Conservation (phyloP, 2,113 vertebrate species). For the Gavialis gangeticus region DNA sequence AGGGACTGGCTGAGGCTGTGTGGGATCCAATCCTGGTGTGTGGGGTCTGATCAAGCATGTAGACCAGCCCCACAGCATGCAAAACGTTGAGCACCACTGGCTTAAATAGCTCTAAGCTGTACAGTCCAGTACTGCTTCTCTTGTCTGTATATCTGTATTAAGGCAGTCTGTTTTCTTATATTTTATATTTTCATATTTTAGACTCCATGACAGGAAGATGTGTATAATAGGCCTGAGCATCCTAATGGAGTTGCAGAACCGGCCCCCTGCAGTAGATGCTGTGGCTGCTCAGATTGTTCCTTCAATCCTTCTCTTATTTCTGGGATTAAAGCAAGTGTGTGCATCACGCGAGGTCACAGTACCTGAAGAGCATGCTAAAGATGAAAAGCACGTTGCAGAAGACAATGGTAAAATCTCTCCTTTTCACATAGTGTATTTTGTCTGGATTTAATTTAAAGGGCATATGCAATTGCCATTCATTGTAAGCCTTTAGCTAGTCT, state of each 20-base stretch:
- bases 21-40: no score
- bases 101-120: background rate
- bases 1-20: no score
- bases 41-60: no score
- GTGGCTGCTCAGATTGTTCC: conserved; percentile 92
- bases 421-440: conserved; percentile 71
- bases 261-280: conserved; percentile 87
- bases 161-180: background rate
- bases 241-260: conserved; percentile 90
- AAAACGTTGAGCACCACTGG: background rate
- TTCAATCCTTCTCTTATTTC: conserved; percentile 94
- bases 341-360: conserved; percentile 87
- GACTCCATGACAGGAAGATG: conserved; percentile 97
- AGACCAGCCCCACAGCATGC: background rate
- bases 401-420: conserved; percentile 87
- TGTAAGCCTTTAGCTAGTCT: conserved; percentile 49
- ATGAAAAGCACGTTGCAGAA: conserved; percentile 84
- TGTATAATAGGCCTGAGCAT: conserved; percentile 97
- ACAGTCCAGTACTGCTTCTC: background rate
- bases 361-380: conserved; percentile 80
- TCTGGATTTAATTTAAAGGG: conserved; percentile 71
- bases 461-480: conserved; percentile 54
- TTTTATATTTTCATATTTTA: conserved; percentile 60
- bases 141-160: background rate
- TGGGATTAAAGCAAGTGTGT: conserved; percentile 95